Conservation (phyloP, 2,113 vertebrate genomes). For the Chaetops frenatus region DNA sequence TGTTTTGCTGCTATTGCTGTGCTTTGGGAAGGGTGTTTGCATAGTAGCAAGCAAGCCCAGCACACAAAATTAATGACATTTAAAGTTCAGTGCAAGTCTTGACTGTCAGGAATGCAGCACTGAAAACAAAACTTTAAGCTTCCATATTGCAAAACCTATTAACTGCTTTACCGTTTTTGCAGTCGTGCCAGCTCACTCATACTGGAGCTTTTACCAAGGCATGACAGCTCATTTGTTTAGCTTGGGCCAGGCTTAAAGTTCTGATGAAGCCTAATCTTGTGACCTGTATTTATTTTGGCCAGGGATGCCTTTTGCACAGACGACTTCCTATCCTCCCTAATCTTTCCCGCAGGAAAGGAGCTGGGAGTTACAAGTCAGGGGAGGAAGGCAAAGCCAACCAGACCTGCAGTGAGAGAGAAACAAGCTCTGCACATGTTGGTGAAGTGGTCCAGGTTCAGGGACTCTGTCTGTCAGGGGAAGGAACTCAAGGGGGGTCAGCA, state of each 20-base stretch:
- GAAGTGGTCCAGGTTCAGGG: constrained; percentile 22
- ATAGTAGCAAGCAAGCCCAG: neutral
- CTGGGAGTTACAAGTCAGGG: neutral
- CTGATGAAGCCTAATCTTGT: constrained; percentile 72
- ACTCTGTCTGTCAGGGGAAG: constrained; percentile 22
- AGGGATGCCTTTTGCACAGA: constrained; percentile 49
- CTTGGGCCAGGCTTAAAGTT: constrained; percentile 69
- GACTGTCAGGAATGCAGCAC: constrained; percentile 53
- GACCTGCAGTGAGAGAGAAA: constrained; percentile 8
- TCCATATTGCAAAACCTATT: constrained; percentile 62
- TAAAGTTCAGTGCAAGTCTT: constrained; percentile 13
- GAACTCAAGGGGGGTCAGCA: constrained; percentile 26
- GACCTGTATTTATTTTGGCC: constrained; percentile 72
- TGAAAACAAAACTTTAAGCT: constrained; percentile 55
- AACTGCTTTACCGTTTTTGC: constrained; percentile 54
- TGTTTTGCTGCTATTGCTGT: neutral
- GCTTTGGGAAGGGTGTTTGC: neutral
- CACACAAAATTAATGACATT: constrained; percentile 19
- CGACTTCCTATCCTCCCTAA: constrained; percentile 69
- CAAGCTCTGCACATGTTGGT: neutral
- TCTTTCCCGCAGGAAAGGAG: constrained; percentile 65
- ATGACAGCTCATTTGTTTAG: constrained; percentile 71
- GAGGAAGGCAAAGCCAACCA: constrained; percentile 44
- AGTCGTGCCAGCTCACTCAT: constrained; percentile 51
- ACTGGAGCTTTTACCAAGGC: constrained; percentile 32